These are phyloP conservation scores for Pollimyrus isidori DNA, from an alignment of 2,113 vertebrate genomes.

Conservation along the genomic window DNA sequence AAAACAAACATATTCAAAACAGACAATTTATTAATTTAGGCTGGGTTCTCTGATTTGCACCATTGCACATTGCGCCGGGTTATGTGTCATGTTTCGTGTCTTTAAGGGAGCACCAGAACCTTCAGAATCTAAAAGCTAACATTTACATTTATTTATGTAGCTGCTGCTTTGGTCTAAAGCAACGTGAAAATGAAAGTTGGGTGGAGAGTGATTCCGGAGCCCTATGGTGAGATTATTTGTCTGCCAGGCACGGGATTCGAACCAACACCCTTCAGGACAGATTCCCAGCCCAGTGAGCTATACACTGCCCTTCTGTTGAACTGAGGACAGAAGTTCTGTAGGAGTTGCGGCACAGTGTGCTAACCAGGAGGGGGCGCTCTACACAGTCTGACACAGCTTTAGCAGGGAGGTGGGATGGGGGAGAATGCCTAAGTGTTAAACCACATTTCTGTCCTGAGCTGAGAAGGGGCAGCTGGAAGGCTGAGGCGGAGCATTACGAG, in stretches of 20 bases:
- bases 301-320: neutral
- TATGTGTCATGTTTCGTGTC: neutral
- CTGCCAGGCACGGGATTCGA: neutral
- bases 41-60: neutral
- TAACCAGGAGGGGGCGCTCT: neutral
- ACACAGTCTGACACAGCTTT: neutral
- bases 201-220: neutral
- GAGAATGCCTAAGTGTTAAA: neutral
- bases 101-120: neutral
- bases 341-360: neutral
- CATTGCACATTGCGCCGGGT: neutral
- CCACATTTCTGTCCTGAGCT: neutral
- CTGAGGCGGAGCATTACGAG: neutral
- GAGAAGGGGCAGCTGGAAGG: neutral
- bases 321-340: neutral
- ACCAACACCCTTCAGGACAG: neutral
- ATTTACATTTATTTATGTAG: neutral
- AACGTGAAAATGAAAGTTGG: neutral
- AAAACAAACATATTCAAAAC: neutral
- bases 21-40: neutral
- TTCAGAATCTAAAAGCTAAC: neutral
- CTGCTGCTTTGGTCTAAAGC: neutral
- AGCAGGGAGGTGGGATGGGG: neutral
- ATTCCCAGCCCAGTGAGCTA: neutral
- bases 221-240: neutral